phyloP scores from a whole-genome alignment of 2,797 vertebrate genomes.

The Salmo trutta region DNA sequence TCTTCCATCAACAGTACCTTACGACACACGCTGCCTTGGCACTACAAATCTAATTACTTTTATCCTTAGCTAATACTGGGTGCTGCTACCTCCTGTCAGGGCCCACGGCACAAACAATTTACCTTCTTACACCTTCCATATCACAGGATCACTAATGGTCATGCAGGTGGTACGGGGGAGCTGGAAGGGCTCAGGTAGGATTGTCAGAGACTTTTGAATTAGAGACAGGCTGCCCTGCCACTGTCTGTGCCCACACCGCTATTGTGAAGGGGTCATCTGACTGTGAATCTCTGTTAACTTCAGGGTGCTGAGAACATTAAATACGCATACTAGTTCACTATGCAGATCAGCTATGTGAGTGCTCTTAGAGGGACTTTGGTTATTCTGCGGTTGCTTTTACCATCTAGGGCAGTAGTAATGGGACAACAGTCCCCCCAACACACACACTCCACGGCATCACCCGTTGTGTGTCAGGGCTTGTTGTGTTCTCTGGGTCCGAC shows the following conservation, averaged over 20 bases:
- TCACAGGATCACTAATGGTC: constrained; percentile 64
- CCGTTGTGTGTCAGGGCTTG: constrained; percentile 70
- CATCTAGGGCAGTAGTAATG: constrained; percentile 18
- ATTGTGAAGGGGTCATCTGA: constrained; percentile 17
- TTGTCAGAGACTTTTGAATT: constrained; percentile 61
- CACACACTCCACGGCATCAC: constrained; percentile 49
- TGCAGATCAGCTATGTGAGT: not conserved
- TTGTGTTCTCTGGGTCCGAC: constrained; percentile 74
- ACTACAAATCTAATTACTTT: constrained; percentile 80
- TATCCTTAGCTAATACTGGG: constrained; percentile 77
- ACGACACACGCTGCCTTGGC: constrained; percentile 67
- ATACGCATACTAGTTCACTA: not conserved
- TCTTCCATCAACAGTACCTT: constrained; percentile 76
- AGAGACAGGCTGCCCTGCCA: constrained; percentile 28
- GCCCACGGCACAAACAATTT: constrained; percentile 77
- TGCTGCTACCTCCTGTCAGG: constrained; percentile 72
- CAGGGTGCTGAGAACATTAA: not conserved
- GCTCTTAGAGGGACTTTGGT: constrained; percentile 11
- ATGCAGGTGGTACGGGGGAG: constrained; percentile 44
- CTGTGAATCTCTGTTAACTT: not conserved
- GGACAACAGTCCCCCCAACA: constrained; percentile 18
- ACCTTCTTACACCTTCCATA: constrained; percentile 73
- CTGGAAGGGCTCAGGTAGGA: constrained; percentile 47
- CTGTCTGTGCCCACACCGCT: not conserved
- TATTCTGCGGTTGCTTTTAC: constrained; percentile 40